Percentiles rank a stretch among this genome's conserved stretches.
phyloP scores from a whole-genome alignment of 2,797 vertebrate species.

The Coranthus polyacanthus region DNA sequence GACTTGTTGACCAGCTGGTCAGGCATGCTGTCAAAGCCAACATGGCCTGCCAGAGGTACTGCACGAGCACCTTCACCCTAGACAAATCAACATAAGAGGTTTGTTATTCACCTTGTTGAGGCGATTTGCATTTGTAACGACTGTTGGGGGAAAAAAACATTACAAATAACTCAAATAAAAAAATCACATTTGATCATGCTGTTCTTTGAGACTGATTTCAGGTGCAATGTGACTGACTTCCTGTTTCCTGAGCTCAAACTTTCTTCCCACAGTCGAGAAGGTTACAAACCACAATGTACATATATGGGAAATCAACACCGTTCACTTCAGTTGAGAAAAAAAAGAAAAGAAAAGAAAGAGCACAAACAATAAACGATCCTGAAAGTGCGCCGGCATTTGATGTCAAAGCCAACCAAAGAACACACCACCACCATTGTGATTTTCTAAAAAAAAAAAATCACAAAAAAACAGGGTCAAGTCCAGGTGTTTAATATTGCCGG shows the following conservation, averaged over 20 bases:
- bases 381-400: too few species aligned
- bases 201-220: slow-evolving; percentile 27
- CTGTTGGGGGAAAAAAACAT: background rate
- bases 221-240: slow-evolving; percentile 80
- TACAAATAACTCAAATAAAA: background rate
- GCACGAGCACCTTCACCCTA: slow-evolving; percentile 94
- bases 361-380: background rate
- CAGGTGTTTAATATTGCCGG: background rate
- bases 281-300: slow-evolving; percentile 79
- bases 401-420: too few species aligned
- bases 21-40: slow-evolving; percentile 99
- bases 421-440: too few species aligned
- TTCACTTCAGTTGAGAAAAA: background rate
- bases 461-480: background rate
- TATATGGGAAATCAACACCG: slow-evolving; percentile 54
- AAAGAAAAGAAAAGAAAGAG: too few species aligned
- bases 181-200: background rate
- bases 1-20: slow-evolving; percentile 99
- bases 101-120: background rate
- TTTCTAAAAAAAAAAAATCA: background rate
- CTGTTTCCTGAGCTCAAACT: slow-evolving; percentile 82
- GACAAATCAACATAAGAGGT: slow-evolving; percentile 12
- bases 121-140: background rate
- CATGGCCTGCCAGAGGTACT: slow-evolving; percentile 95
- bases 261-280: slow-evolving; percentile 76